A percentile compares a stretch with the other conserved stretches of the same genome.
Evolutionary conservation across 2,888 invertebrate species (phyloP).

Genomic region (Andrena trimmerana): DNA sequence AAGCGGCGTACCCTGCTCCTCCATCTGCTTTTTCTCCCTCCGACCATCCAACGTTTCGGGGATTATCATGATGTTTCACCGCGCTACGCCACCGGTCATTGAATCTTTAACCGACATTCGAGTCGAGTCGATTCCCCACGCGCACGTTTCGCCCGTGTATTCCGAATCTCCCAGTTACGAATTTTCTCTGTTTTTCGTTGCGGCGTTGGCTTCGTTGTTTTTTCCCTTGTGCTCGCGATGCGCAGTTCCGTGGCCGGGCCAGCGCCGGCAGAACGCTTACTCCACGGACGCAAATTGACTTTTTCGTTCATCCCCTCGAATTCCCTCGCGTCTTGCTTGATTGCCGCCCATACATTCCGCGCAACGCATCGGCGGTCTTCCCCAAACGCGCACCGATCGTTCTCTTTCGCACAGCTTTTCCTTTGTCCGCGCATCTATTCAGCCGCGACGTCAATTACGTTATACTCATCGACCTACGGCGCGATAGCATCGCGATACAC

Average conservation of each 20-base stretch:
- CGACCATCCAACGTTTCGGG: not conserved
- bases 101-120: conserved; percentile 45
- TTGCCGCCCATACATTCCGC: conserved; percentile 56
- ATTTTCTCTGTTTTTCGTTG: conserved; percentile 18
- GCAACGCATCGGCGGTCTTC: conserved; percentile 41
- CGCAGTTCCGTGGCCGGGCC: conserved; percentile 31
- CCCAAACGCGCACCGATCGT: conserved; percentile 14
- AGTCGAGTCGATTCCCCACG: conserved; percentile 19
- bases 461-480: conserved; percentile 8
- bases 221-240: conserved; percentile 23
- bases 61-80: not conserved
- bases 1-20: conserved; percentile 27
- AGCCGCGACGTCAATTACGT: conserved; percentile 61
- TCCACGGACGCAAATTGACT: conserved; percentile 66
- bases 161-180: not conserved
- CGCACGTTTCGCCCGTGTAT: conserved; percentile 4
- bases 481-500: conserved; percentile 4
- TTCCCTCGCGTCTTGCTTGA: conserved; percentile 52
- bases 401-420: conserved; percentile 10
- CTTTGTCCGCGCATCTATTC: conserved; percentile 46
- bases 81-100: conserved; percentile 4
- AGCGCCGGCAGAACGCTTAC: conserved; percentile 63
- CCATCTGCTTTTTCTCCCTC: conserved; percentile 37
- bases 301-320: conserved; percentile 47
- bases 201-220: not conserved